Percentiles rank a stretch among this genome's conserved stretches.
Conservation (phyloP, 2,888 invertebrate genomes). For the Nesidiocoris tenuis region DNA sequence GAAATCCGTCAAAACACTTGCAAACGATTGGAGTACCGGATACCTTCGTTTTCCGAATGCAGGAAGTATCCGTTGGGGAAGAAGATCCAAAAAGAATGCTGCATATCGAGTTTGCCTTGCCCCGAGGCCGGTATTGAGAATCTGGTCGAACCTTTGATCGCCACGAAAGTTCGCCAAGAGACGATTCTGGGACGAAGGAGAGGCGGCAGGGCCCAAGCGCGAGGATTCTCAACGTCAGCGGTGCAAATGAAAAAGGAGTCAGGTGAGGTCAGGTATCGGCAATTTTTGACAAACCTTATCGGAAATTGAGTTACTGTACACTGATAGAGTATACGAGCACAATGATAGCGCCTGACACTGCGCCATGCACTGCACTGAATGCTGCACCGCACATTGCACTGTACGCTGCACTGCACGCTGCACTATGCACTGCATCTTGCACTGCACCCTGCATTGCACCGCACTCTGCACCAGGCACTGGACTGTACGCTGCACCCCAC, state of each 20-base stretch:
- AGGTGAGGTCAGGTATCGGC: background rate
- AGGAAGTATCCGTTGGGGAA: conserved; percentile 24
- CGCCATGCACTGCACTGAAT: too few relatives aligned
- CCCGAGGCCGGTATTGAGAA: conserved; percentile 1
- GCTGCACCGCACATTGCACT: too few relatives aligned
- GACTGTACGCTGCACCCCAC: too few relatives aligned
- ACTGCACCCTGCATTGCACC: too few relatives aligned
- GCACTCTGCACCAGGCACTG: too few relatives aligned
- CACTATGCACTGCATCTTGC: too few relatives aligned
- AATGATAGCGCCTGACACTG: too few relatives aligned
- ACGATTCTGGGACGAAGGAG: conserved; percentile 21
- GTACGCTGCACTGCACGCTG: too few relatives aligned
- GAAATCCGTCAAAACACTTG: conserved; percentile 29
- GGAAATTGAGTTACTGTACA: too few relatives aligned
- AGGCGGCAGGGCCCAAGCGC: background rate
- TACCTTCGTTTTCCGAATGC: conserved; percentile 40
- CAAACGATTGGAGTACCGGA: conserved; percentile 29
- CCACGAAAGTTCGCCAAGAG: conserved; percentile 35
- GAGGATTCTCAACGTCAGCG: conserved; percentile 22
- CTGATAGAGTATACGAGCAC: too few relatives aligned
- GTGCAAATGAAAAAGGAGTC: background rate
- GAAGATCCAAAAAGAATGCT: conserved; percentile 29
- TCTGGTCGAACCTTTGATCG: conserved; percentile 21
- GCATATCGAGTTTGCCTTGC: conserved; percentile 10
- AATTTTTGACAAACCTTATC: too few relatives aligned